Base-by-base conservation (phyloP, 2,888 invertebrate genomes). In the Platycheirus albimanus region DNA sequence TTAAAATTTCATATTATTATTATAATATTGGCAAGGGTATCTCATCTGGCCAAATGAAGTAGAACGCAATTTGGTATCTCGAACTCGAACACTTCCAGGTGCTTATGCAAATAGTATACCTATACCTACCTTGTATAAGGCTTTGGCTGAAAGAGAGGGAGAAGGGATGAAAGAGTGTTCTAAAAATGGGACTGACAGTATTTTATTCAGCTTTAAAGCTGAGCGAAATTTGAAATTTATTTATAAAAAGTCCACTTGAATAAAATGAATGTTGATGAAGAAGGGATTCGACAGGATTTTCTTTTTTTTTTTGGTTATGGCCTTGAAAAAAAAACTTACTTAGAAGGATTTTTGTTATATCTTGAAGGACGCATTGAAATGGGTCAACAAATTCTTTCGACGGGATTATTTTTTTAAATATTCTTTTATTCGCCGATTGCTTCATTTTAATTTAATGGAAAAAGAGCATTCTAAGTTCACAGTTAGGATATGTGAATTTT, bases 81-180 rank as follows among this genome's bases (percentile, higher is more conserved):
- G 47, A 67, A 67, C 61, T 36, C n/a, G 45, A 67, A 67, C 61
- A 74, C 54, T 74, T 61, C 41, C 75, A 79, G 79, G 69, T 79
- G 69, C 49, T 79, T 74, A 74, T 69, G 67, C 67, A 79, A 79
- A 79, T 79, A 8, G n/a, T n/a, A n/a, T n/a, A n/a, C n/a, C n/a
- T n/a, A n/a, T n/a, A n/a, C n/a, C n/a, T n/a, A n/a, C n/a, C n/a
- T n/a, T n/a, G 38, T 20, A 56, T 20, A 20, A 38, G 56, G 20
- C 19, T 24, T 30, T 28, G 7, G n/a, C 3, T n/a, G 1, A 13
- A 13, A 41, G 8, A 11, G 13, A n/a, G 28, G 24, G 7, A 17
- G 3, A 13, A 4, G 13, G n/a, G n/a, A n/a, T n/a, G n/a, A n/a
- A n/a, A n/a, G n/a, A n/a, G n/a, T n/a, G 3, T 30, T 30, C 17